A percentile compares a stretch with the other conserved stretches of the same genome.
Conservation (phyloP, 2,888 invertebrate species). For the Hedya salicella region DNA sequence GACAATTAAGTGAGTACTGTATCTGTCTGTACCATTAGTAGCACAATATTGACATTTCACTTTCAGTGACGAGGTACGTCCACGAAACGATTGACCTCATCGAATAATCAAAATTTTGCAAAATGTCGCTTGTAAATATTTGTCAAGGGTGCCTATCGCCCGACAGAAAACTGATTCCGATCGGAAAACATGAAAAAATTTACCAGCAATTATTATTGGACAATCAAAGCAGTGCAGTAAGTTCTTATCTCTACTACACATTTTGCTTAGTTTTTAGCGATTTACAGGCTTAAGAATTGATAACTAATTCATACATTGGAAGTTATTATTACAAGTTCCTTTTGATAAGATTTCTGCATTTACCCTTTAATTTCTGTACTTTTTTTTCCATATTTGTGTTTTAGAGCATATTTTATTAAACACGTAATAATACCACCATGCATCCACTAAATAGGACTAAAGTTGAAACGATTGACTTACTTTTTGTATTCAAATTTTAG, state of each 20-base stretch:
- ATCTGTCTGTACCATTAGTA: no score
- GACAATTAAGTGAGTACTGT: no score
- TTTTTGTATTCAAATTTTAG: slow-evolving; percentile 15
- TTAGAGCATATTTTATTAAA: background rate
- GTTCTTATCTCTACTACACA: background rate
- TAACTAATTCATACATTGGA: background rate
- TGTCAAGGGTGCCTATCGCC: slow-evolving; percentile 45
- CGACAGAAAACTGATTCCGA: slow-evolving; percentile 40
- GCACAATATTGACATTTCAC: slow-evolving; percentile 3
- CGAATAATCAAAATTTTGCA: slow-evolving; percentile 33
- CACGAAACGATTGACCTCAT: slow-evolving; percentile 22
- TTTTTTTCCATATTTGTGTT: no score
- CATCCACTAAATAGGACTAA: no score
- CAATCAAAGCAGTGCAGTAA: slow-evolving; percentile 15
- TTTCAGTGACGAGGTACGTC: slow-evolving; percentile 16
- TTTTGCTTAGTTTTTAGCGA: background rate
- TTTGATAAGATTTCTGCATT: background rate
- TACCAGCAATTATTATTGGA: slow-evolving; percentile 17
- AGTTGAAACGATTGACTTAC: background rate
- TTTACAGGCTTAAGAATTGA: background rate
- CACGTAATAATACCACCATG: no score
- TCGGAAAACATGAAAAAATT: slow-evolving; percentile 40
- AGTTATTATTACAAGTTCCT: background rate
- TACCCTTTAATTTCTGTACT: background rate
- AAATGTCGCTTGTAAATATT: slow-evolving; percentile 20